Evolutionary conservation across 2,113 vertebrate genomes (phyloP).

Genomic region (Perca schrenkii): DNA sequence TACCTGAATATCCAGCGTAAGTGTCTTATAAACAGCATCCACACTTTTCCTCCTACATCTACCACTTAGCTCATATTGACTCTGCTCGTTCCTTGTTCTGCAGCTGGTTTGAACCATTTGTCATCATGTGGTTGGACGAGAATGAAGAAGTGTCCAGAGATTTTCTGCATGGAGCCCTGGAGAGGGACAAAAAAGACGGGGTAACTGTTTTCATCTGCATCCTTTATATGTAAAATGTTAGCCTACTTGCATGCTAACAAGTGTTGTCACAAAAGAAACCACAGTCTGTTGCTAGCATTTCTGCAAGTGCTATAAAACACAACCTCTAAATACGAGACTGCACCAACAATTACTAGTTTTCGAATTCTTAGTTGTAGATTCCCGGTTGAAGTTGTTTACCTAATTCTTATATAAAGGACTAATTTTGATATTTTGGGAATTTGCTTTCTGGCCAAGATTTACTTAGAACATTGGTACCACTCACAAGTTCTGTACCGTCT

Average conservation of each 20-base stretch:
- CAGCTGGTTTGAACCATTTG: slow-evolving; percentile 98
- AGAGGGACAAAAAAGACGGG: slow-evolving; percentile 97
- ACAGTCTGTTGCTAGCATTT: neutral
- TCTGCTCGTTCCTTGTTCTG: slow-evolving; percentile 8
- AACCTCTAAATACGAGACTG: neutral
- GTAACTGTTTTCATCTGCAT: slow-evolving; percentile 76
- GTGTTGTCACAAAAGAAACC: neutral
- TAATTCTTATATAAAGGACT: neutral
- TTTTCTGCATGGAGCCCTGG: slow-evolving; percentile 94
- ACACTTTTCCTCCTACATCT: neutral
- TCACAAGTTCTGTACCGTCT: neutral
- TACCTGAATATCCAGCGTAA: slow-evolving; percentile 97
- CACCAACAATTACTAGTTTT: neutral
- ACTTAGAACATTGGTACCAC: neutral
- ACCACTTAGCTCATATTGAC: slow-evolving; percentile 15
- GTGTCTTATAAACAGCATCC: slow-evolving; percentile 57
- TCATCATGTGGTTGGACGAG: slow-evolving; percentile 98
- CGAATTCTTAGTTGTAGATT: neutral
- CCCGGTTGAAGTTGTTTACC: neutral
- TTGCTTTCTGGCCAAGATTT: neutral
- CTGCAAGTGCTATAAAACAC: neutral
- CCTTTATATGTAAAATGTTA: neutral
- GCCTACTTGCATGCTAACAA: neutral
- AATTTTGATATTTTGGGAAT: neutral
- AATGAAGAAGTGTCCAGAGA: slow-evolving; percentile 98